A percentile compares a stretch with the other conserved stretches of the same genome.
Conservation (phyloP, 2,113 vertebrate genomes). For the Brienomyrus brachyistius region DNA sequence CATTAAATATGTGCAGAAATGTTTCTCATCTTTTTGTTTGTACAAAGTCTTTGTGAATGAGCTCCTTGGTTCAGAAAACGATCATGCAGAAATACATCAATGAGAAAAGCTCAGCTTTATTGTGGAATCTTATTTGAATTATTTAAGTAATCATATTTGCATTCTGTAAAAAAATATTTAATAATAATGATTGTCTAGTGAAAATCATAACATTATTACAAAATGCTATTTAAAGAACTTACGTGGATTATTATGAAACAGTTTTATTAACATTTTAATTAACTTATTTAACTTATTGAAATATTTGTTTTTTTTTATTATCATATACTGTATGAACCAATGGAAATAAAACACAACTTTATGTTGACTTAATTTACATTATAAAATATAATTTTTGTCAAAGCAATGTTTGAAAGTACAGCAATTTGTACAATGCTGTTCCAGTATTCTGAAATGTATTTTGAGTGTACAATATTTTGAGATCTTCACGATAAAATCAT, state of each 20-base stretch:
- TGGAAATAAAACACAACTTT: neutral
- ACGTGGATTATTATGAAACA: neutral
- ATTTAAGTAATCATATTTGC: neutral
- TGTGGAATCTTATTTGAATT: neutral
- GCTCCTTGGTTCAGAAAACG: neutral
- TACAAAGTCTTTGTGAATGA: neutral
- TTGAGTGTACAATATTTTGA: neutral
- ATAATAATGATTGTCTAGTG: neutral
- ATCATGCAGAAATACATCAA: neutral
- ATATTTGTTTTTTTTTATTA: no score
- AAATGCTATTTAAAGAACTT: neutral
- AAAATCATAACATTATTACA: neutral
- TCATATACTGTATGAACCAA: neutral
- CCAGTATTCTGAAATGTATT: neutral
- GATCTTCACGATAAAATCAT: neutral
- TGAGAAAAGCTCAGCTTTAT: neutral
- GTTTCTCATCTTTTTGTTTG: neutral
- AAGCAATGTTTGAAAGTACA: neutral
- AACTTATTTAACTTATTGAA: neutral
- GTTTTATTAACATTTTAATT: neutral
- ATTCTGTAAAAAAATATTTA: neutral
- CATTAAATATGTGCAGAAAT: neutral
- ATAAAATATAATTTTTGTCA: neutral
- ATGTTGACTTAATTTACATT: neutral
- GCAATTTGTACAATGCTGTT: no score